Base-by-base conservation (phyloP, 1,140 invertebrate species). In the Ceratina calcarata region DNA sequence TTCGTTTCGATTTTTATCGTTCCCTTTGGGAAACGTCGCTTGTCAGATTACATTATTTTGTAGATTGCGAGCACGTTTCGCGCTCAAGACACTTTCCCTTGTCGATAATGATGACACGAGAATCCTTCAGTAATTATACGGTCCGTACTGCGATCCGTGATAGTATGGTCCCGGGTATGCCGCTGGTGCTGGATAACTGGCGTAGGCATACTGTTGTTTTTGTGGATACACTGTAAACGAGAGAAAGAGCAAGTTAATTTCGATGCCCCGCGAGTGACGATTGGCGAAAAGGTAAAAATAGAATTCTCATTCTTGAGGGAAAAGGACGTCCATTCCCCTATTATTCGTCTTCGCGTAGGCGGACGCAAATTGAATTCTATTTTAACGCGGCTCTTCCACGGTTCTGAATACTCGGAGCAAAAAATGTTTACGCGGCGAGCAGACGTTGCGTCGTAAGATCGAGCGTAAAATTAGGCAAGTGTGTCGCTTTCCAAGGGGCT, bases 71-170 rank as follows among this genome's bases (percentile, higher is more conserved):
- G 78, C 81, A 61, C 37, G 22, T 15, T 64, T 4, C 15, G 51
- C 58, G 22, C 69, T 73, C 16, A 64, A 70, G 27, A 76, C 53
- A 61, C 55, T 81, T 78, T 64, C 64, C 83, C 60, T 60, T 57
- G 57, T 55, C 27, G 72, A 68, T 65, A 77, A 37, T 58, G 62
- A 76, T 60, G 57, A 60, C 62, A 49, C 13, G 65, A 22, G n/a
- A 12, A 8, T 55, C 15, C 57, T 80, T 95, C 95, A 97, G 91
- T 97, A 97, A 92, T 97, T 97, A 94, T 98, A 98, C 15, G 97
- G 97, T n/a, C 96, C 97, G 90, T 98, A 98, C 90, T 98, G 97
- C 22, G 97, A 97, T 85, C 97, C 97, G 91, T 98, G 97, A 89
- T 98, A 97, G 90, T 97, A 97, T 24, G 96, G 96, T 51, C 96